Base-by-base conservation (phyloP, 1,140 invertebrate species). In the Trigoniulus corallinus region DNA sequence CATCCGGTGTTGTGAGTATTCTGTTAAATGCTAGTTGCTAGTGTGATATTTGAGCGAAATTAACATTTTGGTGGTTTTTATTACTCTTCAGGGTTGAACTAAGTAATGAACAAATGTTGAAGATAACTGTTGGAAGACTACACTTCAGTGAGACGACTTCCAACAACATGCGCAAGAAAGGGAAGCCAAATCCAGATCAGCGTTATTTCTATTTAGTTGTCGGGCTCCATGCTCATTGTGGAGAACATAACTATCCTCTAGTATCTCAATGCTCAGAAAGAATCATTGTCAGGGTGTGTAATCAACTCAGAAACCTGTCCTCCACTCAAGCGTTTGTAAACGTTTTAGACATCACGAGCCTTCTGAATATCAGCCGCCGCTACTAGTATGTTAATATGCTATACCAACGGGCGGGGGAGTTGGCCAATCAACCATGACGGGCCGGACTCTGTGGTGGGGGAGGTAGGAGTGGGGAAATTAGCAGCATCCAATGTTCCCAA, bases 81-180 rank as follows among this genome's bases (percentile, higher is more conserved):
- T 2, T 53, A 41, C 22, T n/a, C 57, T 61, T 25, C 66, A 91
- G 87, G 54, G 75, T 96, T 55, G 89, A 95, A 62, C 66, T 96
- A 22, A 50, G 57, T 23, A 54, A 61, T n/a, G 64, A 71, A n/a
- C 65, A 69, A 56, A 63, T 68, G 39, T 64, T 64, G 12, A 74
- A 77, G 56, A 58, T 96, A 23, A 98, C 93, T 0, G 91, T 98
- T 1, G 93, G 92, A 0, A 73, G 94, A 29, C 72, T 98, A 10
- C 95, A 98, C 69, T 98, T 98, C 67, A 93, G 88, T 47, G 93
- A 98, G 67, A 98, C 95, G 0, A 98, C 95, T 0, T 88, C 88
- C 52, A 98, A 98, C 64, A 98, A 98, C 60, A 97, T 98, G 89
- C 70, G 94, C 34, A 98, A 98, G 70, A 97, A 97, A 61, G 92